phyloP scores from a whole-genome alignment of 2,797 vertebrate genomes.

The Pristis pectinata region DNA sequence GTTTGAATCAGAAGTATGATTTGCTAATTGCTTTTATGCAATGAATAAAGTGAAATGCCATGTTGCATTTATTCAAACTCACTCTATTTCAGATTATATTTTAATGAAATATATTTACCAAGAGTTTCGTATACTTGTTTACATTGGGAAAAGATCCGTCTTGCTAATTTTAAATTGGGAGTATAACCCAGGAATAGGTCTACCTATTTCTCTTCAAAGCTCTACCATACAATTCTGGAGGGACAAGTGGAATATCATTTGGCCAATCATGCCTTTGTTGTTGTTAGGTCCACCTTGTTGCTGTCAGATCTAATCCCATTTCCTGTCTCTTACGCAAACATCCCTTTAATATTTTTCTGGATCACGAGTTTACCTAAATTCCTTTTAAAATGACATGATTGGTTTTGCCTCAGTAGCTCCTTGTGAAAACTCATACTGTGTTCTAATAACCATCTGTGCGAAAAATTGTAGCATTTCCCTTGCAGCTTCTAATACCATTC shows the following conservation, averaged over 20 bases:
- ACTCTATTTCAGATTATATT: background rate
- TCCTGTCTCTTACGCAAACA: background rate
- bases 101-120: background rate
- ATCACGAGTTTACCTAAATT: background rate
- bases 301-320: conserved; percentile 14
- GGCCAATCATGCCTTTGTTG: background rate
- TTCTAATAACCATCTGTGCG: background rate
- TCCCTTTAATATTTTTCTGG: background rate
- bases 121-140: background rate
- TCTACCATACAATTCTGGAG: background rate
- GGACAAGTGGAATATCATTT: background rate
- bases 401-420: background rate
- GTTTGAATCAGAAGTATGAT: background rate
- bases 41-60: background rate
- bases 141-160: background rate
- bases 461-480: background rate
- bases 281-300: background rate
- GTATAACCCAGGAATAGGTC: background rate
- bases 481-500: background rate
- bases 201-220: background rate
- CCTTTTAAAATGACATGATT: background rate
- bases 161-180: background rate
- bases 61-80: background rate
- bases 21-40: background rate
- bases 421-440: background rate